phyloP scores from a whole-genome alignment of 2,797 vertebrate genomes.

The Notolabrus celidotus region DNA sequence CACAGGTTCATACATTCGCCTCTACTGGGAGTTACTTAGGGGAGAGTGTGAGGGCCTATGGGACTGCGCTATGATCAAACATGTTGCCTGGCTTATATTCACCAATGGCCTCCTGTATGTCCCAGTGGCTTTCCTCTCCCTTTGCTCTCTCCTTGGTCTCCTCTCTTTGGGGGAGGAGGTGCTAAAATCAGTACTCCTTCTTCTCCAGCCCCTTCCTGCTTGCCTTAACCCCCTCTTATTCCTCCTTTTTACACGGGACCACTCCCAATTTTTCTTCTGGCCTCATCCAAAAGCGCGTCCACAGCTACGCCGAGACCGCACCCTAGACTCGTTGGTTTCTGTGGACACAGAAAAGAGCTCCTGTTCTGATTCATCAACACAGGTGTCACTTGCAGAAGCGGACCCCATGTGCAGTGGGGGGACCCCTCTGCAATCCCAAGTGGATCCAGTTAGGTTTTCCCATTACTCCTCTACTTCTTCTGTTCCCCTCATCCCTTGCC shows the following conservation, averaged over 20 bases:
- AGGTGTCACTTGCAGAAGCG: constrained; percentile 87
- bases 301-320: constrained; percentile 77
- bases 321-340: constrained; percentile 80
- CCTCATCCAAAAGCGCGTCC: constrained; percentile 73
- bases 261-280: constrained; percentile 88
- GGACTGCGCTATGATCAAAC: constrained; percentile 96
- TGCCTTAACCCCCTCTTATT: constrained; percentile 96
- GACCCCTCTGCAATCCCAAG: constrained; percentile 57
- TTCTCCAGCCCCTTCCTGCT: constrained; percentile 93
- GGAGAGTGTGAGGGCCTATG: constrained; percentile 91
- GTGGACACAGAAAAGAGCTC: constrained; percentile 92
- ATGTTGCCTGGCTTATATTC: constrained; percentile 96
- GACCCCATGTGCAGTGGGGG: constrained; percentile 80
- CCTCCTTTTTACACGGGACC: constrained; percentile 92
- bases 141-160: constrained; percentile 92
- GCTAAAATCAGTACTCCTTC: constrained; percentile 91
- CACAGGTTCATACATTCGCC: constrained; percentile 91
- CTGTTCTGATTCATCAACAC: constrained; percentile 91
- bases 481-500: constrained; percentile 87
- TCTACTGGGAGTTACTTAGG: constrained; percentile 92
- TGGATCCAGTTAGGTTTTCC: constrained; percentile 76
- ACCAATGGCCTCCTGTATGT: constrained; percentile 95
- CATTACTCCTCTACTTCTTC: constrained; percentile 83
- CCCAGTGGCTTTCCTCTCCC: constrained; percentile 94
- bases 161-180: constrained; percentile 92